A percentile compares a stretch with the other conserved stretches of the same genome.
Conservation (phyloP, 2,888 invertebrate genomes). For the Mesorhabditis spiculigera region DNA sequence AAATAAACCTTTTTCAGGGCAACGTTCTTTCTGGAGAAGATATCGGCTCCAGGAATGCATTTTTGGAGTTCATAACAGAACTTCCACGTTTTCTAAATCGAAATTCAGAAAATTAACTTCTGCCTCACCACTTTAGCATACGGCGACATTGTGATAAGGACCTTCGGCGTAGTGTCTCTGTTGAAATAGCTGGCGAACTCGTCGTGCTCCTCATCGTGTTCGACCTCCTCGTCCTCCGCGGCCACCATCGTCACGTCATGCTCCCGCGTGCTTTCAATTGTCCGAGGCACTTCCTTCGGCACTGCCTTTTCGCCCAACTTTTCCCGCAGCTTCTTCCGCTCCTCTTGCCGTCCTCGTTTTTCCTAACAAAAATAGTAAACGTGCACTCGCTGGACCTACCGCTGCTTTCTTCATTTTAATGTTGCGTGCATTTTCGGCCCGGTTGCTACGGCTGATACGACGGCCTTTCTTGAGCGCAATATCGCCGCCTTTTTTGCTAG, state of each 20-base stretch:
- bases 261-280: constrained; percentile 85
- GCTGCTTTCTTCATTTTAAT: neutral
- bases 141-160: constrained; percentile 89
- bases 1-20: constrained; percentile 82
- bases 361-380: constrained; percentile 25
- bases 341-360: constrained; percentile 48
- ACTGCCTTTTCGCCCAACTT: constrained; percentile 58
- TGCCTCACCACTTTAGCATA: constrained; percentile 73
- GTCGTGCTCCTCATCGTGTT: constrained; percentile 70
- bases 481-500: no score
- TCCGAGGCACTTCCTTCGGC: constrained; percentile 76
- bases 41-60: constrained; percentile 85
- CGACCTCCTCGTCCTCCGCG: constrained; percentile 69
- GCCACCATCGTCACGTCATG: constrained; percentile 83
- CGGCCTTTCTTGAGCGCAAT: neutral
- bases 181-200: constrained; percentile 84
- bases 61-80: constrained; percentile 86
- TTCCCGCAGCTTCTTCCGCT: constrained; percentile 43
- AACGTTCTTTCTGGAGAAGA: constrained; percentile 80
- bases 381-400: neutral
- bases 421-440: neutral
- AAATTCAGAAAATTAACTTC: constrained; percentile 5
- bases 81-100: constrained; percentile 63
- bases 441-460: neutral
- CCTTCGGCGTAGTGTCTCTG: constrained; percentile 82